These are phyloP conservation scores for Seira sanloemensis DNA, from an alignment of 2,888 invertebrate genomes.

Conservation along the genomic window DNA sequence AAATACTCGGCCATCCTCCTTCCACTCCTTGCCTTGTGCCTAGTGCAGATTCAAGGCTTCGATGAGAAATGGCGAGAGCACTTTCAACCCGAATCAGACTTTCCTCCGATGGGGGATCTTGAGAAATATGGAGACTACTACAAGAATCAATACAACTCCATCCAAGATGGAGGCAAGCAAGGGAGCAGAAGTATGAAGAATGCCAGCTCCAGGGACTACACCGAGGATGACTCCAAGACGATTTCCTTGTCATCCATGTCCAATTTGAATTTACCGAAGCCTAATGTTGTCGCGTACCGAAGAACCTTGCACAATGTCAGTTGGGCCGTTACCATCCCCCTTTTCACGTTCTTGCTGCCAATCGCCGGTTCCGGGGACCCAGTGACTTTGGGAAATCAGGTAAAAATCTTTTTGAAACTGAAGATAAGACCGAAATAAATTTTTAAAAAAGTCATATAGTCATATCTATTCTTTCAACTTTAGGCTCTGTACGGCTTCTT, in stretches of 20 bases:
- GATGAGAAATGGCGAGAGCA: slow-evolving; percentile 15
- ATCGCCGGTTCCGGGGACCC: slow-evolving; percentile 32
- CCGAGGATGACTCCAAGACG: not conserved
- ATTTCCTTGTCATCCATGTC: not conserved
- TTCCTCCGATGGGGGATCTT: not conserved
- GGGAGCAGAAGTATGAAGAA: not conserved
- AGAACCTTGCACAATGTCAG: slow-evolving; percentile 55
- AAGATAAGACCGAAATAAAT: not conserved
- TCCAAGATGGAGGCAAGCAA: not conserved
- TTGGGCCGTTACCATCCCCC: slow-evolving; percentile 67
- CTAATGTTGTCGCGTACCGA: slow-evolving; percentile 46
- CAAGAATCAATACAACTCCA: not conserved
- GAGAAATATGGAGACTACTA: not conserved
- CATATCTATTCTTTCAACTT: not conserved
- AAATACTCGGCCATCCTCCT: slow-evolving; percentile 16
- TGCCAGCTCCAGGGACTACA: not conserved
- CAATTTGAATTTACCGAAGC: not conserved
- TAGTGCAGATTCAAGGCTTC: slow-evolving; percentile 25
- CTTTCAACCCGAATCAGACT: not conserved
- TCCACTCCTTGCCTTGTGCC: slow-evolving; percentile 11
- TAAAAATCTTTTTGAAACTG: slow-evolving; percentile 6
- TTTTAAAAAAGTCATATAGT: not conserved
- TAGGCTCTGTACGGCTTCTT: slow-evolving; percentile 60
- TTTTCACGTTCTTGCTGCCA: slow-evolving; percentile 66
- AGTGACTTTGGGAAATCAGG: slow-evolving; percentile 60